Evolutionary conservation across 2,113 vertebrate genomes (phyloP), one percentile per base, ranked within the genome.

Genomic region (Rousettus leschenaultii): DNA sequence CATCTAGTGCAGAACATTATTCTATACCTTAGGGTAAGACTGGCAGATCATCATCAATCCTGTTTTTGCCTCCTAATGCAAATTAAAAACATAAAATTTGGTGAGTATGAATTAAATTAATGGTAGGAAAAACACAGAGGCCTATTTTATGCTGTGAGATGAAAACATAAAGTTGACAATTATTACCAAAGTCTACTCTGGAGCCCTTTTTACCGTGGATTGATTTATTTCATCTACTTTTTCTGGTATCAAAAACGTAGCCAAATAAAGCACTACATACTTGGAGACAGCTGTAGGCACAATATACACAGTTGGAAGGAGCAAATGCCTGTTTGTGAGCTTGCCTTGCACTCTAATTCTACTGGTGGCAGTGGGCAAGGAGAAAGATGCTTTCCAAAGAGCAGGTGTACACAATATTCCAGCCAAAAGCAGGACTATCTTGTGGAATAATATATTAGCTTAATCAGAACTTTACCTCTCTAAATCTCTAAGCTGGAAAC

Each of bases 21-120:
- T 88, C 3, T 7, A 0, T 16, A 89, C 91, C 77, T 92, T 61
- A 78, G 61, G 86, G 63, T 96, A 91, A 88, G 97, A 95, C 51
- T 91, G 83, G 40, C 22, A 95, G 70, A 96, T 96, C 15, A 80
- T 40, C 68, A 88, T 97, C 95, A 95, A 61, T 93, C n/a, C 6
- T 89, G 9, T 66, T 95, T 55, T 87, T 97, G 66, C 38, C 43
- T 97, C 95, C 38, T 43, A 96, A 71, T 40, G 74, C 28, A 97
- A 97, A 92, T 95, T 97, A 77, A 87, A 86, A 97, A 90, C 78
- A 70, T 96, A 97, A 91, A 97, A 87, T 89, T 74, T 77, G 26
- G 9, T 78, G 43, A 0, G 0, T 88, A 77, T 95, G 24, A 96
- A 80, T 92, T 97, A 97, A 97, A 98, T 95, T 95, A 97, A 95